Base-by-base conservation (phyloP, 2,797 vertebrate genomes). In the Pyrrhura leucotis region DNA sequence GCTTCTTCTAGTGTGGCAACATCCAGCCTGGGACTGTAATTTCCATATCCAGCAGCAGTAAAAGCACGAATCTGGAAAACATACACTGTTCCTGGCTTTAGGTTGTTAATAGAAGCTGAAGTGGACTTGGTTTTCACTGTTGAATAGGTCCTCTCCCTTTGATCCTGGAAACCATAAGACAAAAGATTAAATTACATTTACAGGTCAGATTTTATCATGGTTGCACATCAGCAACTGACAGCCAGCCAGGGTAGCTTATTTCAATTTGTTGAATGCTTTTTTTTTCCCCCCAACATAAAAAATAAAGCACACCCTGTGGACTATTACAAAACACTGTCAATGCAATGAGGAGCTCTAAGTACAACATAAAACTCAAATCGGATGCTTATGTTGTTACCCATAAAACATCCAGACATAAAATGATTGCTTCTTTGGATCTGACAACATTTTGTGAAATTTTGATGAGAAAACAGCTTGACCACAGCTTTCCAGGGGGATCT, bases 1-100 rank as follows among this genome's bases (percentile, higher is more conserved):
- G 98, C 98, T 98, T 99, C 99, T 93, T 99, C 99, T 96, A 99
- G 98, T 35, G 99, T 99, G 91, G 99, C 99, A 95, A 99, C 98
- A 97, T 99, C 99, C 59, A 99, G 97, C 78, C 99, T 98, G 85
- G 99, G 99, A 29, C 99, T 99, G 40, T 98, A 99, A 96, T 98
- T 99, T 82, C 99, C 99, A 88, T 99, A 99, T 12, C 99, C 99
- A 4, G 99, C 99, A 69, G 99, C 99, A 21, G 99, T 99, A 96
- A 99, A 99, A 73, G 99, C 99, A 88, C 99, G 98, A 93, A 99
- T 99, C 98, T 99, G 99, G 98, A 99, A 99, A 94, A 99, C 98
- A 89, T 99, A 99, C 39, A 99, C 98, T 66, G 99, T 99, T 98
- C 99, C 99, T 94, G 99, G 99, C 96, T 99, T 99, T 97, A 99